Base-by-base conservation (phyloP, 64 coral and sea anemone genomes). In the Montipora capricornis region DNA sequence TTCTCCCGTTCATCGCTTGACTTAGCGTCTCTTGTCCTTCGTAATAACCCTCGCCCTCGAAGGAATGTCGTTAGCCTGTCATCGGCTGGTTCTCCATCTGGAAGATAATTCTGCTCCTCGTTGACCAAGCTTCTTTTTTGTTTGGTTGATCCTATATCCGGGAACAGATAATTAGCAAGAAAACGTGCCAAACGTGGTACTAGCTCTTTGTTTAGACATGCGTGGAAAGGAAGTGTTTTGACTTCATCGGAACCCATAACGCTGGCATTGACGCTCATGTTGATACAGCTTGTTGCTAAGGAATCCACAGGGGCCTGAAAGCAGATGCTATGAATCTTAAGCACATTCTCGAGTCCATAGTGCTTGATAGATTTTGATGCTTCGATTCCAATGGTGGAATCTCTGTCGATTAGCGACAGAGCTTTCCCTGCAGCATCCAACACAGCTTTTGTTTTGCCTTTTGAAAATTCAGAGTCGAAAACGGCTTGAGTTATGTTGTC, bases 371-470 rank as follows among this genome's bases (percentile, higher is more conserved):
- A 84, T 64, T 85, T 94, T 8, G 97, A 94, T 48, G 97, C 97
- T 75, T 73, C 22, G 13, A 99, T 96, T 2, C 95, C 97, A 44
- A 95, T 83, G 4, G 89, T 84, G 0, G 97, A 96, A 58, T 99
- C 97, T 5, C 92, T 89, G 78, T 96, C 95, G 47, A 99, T 96
- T 6, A 99, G 89, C 0, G 95, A 96, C 0, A 99, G 68, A 0
- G 97, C 97, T 45, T 93, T 96, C 3, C 89, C 92, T 5, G 97
- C 97, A 1, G 97, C 97, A 58, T 99, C 97, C 6, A 99, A 78
- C 10, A 99, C 97, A 0, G 97, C 97, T 55, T 99, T 96, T 15
- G 97, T 99, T 90, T 99, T 99, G 44, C 97, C 97, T 78, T 96
- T 99, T 20, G 92, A 94, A 59, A 96, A 99, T 69, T 99, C 97